phyloP scores from a whole-genome alignment of 2,888 invertebrate genomes.

The Plagodis pulveraria region DNA sequence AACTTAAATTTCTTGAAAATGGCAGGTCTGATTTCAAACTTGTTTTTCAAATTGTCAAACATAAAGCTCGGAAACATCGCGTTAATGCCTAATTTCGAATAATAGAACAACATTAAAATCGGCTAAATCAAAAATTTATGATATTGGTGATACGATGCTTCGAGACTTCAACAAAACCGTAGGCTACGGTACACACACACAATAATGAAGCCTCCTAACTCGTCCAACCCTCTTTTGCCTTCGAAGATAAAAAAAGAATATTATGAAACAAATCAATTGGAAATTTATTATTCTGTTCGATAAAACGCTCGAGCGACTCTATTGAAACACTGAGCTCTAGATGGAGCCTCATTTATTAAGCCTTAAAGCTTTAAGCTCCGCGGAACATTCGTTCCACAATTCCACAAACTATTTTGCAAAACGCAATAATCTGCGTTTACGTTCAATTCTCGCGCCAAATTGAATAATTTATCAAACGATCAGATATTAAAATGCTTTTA shows the following conservation, averaged over 20 bases:
- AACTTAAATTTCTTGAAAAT: no score
- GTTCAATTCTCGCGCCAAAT: slow-evolving; percentile 46
- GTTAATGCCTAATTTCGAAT: no score
- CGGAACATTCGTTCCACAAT: slow-evolving; percentile 29
- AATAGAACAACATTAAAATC: no score
- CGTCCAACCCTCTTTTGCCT: no score
- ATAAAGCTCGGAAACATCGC: no score
- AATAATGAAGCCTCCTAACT: no score
- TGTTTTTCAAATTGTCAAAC: no score
- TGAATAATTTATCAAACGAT: slow-evolving; percentile 75
- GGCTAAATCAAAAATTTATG: no score
- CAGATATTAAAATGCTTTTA: slow-evolving; percentile 77
- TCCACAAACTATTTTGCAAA: slow-evolving; percentile 32
- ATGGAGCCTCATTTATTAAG: slow-evolving; percentile 32
- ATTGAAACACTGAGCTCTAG: slow-evolving; percentile 25
- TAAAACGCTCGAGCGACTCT: slow-evolving; percentile 31
- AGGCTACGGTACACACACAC: no score
- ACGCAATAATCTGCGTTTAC: slow-evolving; percentile 21
- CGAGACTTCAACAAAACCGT: no score
- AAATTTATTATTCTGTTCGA: slow-evolving; percentile 37
- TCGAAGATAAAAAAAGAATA: slow-evolving; percentile 7
- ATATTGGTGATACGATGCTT: no score
- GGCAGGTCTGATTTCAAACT: no score
- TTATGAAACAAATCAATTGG: slow-evolving; percentile 36
- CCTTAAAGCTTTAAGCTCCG: slow-evolving; percentile 23